Conservation (phyloP, 2,113 vertebrate species). For the Calidris pugnax region DNA sequence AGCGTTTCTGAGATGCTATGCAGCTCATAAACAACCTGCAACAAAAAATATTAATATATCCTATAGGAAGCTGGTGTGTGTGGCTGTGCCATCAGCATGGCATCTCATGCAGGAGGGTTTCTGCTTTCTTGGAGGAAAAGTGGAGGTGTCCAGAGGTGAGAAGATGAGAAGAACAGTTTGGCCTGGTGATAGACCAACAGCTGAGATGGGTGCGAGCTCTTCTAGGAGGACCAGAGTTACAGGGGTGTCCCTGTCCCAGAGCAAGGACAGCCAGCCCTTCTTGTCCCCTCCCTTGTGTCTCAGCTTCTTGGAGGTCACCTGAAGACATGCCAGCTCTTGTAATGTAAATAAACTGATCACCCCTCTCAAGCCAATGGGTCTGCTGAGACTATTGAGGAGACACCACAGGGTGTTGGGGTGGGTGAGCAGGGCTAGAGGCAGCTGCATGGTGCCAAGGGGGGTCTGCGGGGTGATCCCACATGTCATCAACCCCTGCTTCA, state of each 20-base stretch:
- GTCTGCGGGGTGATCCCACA: background rate
- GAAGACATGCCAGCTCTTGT: background rate
- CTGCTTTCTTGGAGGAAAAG: background rate
- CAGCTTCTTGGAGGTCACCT: background rate
- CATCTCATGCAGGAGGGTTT: background rate
- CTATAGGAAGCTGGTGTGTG: background rate
- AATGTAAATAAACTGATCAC: background rate
- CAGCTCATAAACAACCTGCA: background rate
- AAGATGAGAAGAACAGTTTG: background rate
- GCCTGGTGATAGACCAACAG: background rate
- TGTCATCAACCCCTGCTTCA: background rate
- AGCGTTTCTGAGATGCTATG: background rate
- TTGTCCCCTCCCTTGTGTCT: background rate
- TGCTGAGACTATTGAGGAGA: background rate
- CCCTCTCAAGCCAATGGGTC: background rate
- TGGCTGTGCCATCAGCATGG: accelerated
- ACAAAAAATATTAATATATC: background rate
- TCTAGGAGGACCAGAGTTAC: background rate
- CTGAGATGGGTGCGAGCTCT: background rate
- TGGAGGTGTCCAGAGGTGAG: background rate
- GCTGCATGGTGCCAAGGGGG: background rate
- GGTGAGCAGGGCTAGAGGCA: background rate
- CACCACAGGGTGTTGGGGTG: background rate
- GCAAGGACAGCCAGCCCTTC: background rate
- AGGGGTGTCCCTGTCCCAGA: background rate